Conservation (phyloP, 1,140 invertebrate genomes). For the Apis florea region DNA sequence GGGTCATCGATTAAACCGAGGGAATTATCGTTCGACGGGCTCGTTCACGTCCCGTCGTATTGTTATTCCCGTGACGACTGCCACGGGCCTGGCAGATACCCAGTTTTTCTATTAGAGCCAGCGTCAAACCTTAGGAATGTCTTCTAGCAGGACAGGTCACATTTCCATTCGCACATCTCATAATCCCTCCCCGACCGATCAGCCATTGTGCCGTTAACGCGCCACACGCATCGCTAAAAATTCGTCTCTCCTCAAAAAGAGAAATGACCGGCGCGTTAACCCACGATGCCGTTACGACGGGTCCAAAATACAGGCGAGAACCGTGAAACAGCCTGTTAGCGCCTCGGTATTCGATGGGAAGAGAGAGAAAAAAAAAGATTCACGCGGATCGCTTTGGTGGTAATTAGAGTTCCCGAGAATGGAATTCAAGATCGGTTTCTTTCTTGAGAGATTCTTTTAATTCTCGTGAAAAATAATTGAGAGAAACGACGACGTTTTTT, state of each 20-base stretch:
- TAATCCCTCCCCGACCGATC: neutral
- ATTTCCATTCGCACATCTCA: conserved; percentile 42
- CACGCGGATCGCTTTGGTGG: neutral
- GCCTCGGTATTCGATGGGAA: neutral
- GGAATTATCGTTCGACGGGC: conserved; percentile 11
- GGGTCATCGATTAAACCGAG: neutral
- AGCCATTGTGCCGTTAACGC: conserved; percentile 14
- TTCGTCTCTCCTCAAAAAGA: neutral
- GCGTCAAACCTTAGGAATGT: conserved; percentile 57
- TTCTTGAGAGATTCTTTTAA: too few relatives aligned
- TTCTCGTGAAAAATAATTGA: too few relatives aligned
- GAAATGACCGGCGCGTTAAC: conserved; percentile 20
- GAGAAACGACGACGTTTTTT: too few relatives aligned
- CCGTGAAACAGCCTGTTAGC: conserved; percentile 12
- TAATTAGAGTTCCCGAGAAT: conserved; percentile 17
- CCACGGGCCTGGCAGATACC: conserved; percentile 57
- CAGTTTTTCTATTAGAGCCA: conserved; percentile 61
- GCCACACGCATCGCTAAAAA: conserved; percentile 14
- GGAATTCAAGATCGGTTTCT: neutral
- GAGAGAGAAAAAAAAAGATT: conserved; percentile 17
- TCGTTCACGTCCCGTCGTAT: conserved; percentile 39
- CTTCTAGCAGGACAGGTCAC: conserved; percentile 28
- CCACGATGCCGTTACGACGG: conserved; percentile 18
- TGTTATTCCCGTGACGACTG: conserved; percentile 49
- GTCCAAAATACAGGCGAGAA: conserved; percentile 2